Evolutionary conservation across 2,797 vertebrate species (phyloP).

Genomic region (Cynopterus sphinx): DNA sequence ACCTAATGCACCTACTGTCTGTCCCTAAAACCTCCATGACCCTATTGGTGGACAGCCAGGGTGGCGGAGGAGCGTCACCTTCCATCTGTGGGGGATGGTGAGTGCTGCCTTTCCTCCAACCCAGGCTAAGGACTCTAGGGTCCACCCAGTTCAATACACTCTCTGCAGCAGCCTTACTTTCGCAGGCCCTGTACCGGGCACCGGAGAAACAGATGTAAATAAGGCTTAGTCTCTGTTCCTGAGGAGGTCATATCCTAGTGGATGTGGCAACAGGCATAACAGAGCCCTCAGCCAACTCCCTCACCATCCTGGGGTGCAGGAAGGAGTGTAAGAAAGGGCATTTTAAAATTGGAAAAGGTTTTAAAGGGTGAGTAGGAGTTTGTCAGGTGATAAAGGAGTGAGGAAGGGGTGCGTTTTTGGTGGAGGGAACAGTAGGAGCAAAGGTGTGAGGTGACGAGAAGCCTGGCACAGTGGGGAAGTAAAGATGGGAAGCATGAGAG

Average conservation of each 20-base stretch:
- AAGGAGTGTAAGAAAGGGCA: neutral
- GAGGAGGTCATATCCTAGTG: neutral
- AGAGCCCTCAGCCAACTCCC: neutral
- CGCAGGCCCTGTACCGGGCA: neutral
- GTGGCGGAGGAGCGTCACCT: neutral
- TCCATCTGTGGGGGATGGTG: neutral
- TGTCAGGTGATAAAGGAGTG: neutral
- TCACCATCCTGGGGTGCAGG: accelerated
- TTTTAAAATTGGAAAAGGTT: neutral
- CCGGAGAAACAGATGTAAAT: neutral
- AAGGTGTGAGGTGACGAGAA: too few relatives aligned
- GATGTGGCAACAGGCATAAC: neutral
- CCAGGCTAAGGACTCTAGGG: neutral
- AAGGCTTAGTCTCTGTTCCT: neutral
- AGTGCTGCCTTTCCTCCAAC: neutral
- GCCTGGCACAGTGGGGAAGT: neutral
- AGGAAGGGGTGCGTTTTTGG: neutral
- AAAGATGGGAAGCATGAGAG: neutral
- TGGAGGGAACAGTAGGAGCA: neutral
- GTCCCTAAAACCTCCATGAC: neutral
- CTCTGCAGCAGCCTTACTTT: neutral
- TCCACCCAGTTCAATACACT: neutral
- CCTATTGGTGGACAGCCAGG: neutral
- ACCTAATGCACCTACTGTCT: neutral
- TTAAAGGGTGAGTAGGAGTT: neutral